These are phyloP conservation scores for Acrobasis repandana DNA, from an alignment of 2,888 invertebrate genomes.

Conservation along the genomic window DNA sequence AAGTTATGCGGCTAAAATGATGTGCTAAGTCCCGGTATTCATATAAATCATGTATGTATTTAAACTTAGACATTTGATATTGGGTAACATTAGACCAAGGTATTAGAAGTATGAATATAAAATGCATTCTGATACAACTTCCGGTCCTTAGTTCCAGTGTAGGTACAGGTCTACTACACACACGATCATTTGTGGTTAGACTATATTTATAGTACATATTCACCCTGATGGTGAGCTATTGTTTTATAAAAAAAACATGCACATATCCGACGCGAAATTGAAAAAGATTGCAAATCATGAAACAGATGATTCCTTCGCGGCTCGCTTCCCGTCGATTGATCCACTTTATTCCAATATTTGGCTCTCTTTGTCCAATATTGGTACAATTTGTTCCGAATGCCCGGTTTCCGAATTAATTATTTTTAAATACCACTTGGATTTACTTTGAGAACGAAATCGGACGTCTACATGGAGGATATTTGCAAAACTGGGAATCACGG, in stretches of 20 bases:
- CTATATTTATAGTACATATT: not conserved
- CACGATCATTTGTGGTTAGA: no score
- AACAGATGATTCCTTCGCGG: not conserved
- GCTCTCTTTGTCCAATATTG: slow-evolving; percentile 1
- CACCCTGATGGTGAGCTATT: not conserved
- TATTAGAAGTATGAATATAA: no score
- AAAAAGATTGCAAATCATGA: slow-evolving; percentile 3
- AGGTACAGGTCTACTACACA: no score
- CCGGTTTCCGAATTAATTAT: slow-evolving; percentile 11
- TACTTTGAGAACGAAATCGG: not conserved
- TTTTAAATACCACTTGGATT: slow-evolving; percentile 9
- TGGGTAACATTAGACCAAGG: no score
- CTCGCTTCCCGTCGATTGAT: not conserved
- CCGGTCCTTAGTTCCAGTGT: no score
- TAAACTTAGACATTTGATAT: no score
- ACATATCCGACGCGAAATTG: not conserved
- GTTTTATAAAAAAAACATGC: not conserved
- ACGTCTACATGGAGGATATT: not conserved
- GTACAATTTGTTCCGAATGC: not conserved
- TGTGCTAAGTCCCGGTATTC: no score
- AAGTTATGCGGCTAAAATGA: no score
- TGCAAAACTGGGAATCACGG: slow-evolving; percentile 1
- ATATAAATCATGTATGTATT: no score
- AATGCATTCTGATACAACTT: no score
- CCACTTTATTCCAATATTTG: slow-evolving; percentile 6